phyloP scores from a whole-genome alignment of 2,113 vertebrate species.

The Dendrocopos noguchii region DNA sequence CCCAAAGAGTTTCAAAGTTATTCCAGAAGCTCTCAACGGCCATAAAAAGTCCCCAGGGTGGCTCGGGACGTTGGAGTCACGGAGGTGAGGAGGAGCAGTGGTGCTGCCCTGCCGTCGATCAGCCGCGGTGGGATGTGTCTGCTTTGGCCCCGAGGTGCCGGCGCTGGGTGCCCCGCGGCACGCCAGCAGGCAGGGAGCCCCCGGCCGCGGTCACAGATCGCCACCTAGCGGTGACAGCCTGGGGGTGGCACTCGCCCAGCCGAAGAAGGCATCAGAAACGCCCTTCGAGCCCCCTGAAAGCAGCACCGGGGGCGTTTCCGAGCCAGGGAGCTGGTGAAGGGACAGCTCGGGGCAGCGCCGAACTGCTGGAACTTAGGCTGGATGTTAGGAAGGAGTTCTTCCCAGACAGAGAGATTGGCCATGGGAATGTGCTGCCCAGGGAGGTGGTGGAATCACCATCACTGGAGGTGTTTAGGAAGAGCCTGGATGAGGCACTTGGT shows the following conservation, averaged over 20 bases:
- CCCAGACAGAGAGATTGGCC: no score
- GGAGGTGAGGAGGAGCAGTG: rapidly evolving
- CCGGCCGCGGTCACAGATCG: background rate
- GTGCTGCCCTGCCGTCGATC: rapidly evolving
- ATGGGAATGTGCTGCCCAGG: no score
- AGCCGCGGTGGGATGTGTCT: rapidly evolving
- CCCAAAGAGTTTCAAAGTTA: background rate
- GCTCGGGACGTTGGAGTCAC: rapidly evolving
- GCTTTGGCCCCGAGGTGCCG: background rate
- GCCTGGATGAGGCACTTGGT: no score
- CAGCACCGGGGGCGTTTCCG: no score
- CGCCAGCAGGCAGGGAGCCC: background rate
- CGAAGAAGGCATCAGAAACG: no score
- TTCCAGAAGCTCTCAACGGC: background rate
- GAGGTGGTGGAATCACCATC: no score
- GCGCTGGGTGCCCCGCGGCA: background rate
- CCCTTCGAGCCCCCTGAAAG: no score
- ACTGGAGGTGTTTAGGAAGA: no score
- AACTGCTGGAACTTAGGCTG: no score
- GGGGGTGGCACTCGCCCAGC: background rate
- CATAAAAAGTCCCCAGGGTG: rapidly evolving
- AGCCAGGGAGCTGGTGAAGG: no score
- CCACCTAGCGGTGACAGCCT: background rate
- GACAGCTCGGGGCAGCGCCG: no score
- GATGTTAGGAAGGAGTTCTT: no score